Conservation (phyloP, 2,888 invertebrate genomes). For the Abrostola tripartita region DNA sequence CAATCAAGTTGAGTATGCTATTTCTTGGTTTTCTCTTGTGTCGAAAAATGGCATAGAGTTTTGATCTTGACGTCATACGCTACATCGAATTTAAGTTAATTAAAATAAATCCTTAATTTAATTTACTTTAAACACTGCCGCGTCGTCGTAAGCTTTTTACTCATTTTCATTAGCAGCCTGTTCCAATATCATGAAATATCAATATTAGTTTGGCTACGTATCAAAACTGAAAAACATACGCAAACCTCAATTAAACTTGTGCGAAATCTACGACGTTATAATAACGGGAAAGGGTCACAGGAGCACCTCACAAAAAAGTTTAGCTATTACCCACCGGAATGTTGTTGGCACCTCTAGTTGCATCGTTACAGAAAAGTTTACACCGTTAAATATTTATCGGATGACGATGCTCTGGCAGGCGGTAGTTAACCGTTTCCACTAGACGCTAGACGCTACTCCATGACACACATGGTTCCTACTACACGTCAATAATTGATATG, state of each 20-base stretch:
- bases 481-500: constrained; percentile 55
- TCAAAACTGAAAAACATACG: constrained; percentile 6
- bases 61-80: no score
- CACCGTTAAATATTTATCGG: constrained; percentile 29
- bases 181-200: constrained; percentile 5
- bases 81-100: no score
- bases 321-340: constrained; percentile 20
- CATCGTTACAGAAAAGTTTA: constrained; percentile 37
- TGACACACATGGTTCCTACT: constrained; percentile 34
- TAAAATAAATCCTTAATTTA: no score
- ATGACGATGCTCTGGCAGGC: constrained; percentile 20
- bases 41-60: no score
- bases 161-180: constrained; percentile 9
- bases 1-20: no score
- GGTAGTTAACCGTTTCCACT: constrained; percentile 22
- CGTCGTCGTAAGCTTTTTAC: background rate
- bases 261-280: constrained; percentile 8
- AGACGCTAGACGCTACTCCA: constrained; percentile 2
- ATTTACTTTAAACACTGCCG: no score
- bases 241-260: constrained; percentile 2
- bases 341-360: constrained; percentile 32
- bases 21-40: no score
- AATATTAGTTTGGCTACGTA: constrained; percentile 17
- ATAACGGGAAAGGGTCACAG: constrained; percentile 15
- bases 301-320: constrained; percentile 19